These are phyloP conservation scores for Apodemus agrarius DNA, from an alignment of 2,797 vertebrate genomes.

Conservation along the genomic window DNA sequence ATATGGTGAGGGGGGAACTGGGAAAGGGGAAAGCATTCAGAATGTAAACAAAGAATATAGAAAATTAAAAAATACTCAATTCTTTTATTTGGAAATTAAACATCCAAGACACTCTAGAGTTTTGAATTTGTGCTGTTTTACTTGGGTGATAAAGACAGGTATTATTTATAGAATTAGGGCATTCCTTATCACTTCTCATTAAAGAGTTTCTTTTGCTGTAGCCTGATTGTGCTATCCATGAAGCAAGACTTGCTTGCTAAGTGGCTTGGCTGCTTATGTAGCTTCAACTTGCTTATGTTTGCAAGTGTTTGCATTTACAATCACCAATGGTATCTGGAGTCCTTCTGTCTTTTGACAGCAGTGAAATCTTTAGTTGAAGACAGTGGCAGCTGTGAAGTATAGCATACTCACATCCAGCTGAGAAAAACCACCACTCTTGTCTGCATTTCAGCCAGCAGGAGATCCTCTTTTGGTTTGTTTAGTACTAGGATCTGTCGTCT, in stretches of 20 bases:
- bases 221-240: neutral
- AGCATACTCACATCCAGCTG: slow-evolving; percentile 35
- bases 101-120: neutral
- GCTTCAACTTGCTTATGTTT: slow-evolving; percentile 50
- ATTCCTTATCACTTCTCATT: neutral
- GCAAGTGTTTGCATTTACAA: slow-evolving; percentile 36
- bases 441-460: slow-evolving; percentile 53
- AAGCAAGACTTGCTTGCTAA: slow-evolving; percentile 52
- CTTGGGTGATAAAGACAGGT: neutral
- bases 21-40: too few species aligned
- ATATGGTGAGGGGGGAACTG: too few species aligned
- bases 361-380: slow-evolving; percentile 55
- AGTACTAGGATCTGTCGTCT: slow-evolving; percentile 43
- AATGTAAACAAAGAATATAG: too few species aligned
- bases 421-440: slow-evolving; percentile 56
- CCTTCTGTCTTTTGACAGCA: slow-evolving; percentile 47
- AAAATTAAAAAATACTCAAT: too few species aligned
- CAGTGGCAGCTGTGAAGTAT: slow-evolving; percentile 2
- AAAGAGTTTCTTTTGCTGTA: neutral
- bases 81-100: neutral
- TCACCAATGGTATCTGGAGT: slow-evolving; percentile 18
- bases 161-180: slow-evolving; percentile 32
- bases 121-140: neutral
- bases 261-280: neutral
- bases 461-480: slow-evolving; percentile 63